phyloP scores from a whole-genome alignment of 2,888 invertebrate genomes.

The Endotricha flammealis region DNA sequence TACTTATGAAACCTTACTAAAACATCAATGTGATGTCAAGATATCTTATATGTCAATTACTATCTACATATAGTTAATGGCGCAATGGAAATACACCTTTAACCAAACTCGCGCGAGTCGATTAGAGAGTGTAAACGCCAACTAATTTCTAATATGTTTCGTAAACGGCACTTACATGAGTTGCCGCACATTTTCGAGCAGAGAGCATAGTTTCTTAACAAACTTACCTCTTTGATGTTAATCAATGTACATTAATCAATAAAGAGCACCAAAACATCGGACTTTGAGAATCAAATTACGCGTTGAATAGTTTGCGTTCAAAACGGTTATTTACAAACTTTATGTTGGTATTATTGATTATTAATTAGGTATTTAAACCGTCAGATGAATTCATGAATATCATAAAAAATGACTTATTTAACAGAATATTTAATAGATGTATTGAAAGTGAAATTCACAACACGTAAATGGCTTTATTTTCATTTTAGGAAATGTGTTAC shows the following conservation, averaged over 20 bases:
- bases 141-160: conserved; percentile 71
- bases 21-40: too few species aligned
- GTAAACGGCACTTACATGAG: conserved; percentile 65
- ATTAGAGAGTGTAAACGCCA: conserved; percentile 61
- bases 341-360: too few species aligned
- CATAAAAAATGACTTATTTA: too few species aligned
- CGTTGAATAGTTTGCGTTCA: conserved; percentile 5
- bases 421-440: too few species aligned
- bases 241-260: conserved; percentile 45
- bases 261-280: conserved; percentile 4
- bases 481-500: too few species aligned
- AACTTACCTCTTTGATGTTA: conserved; percentile 52
- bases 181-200: conserved; percentile 49
- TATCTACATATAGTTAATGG: too few species aligned
- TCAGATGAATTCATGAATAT: too few species aligned
- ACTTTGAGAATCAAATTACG: conserved; percentile 8
- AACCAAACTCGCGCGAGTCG: conserved; percentile 53
- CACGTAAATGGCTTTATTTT: too few species aligned
- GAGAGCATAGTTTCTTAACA: conserved; percentile 53
- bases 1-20: too few species aligned
- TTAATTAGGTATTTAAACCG: too few species aligned
- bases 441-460: too few species aligned
- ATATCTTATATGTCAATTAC: too few species aligned
- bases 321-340: conserved; percentile 1
- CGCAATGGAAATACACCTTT: conserved; percentile 4